Conservation (phyloP, 2,888 invertebrate genomes). For the Ophion costatus region DNA sequence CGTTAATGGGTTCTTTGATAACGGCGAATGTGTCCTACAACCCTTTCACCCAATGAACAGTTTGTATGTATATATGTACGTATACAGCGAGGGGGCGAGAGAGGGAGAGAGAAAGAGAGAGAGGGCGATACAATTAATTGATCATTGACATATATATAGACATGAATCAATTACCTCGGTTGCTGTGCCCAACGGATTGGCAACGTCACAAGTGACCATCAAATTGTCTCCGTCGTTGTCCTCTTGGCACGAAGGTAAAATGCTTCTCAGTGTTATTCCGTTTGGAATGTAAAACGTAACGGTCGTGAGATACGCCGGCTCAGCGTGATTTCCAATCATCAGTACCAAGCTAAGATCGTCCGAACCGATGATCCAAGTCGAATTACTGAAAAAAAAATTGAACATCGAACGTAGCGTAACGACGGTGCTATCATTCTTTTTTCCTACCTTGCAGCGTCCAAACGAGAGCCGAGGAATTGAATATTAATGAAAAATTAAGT, state of each 20-base stretch:
- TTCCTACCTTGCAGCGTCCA: too few species aligned
- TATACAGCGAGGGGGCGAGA: too few species aligned
- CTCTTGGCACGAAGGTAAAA: slow-evolving; percentile 74
- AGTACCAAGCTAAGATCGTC: slow-evolving; percentile 72
- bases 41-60: too few species aligned
- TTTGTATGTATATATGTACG: too few species aligned
- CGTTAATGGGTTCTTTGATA: too few species aligned
- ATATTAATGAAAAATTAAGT: neutral
- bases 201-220: slow-evolving; percentile 72
- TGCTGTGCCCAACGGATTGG: slow-evolving; percentile 72
- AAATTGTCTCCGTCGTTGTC: slow-evolving; percentile 47
- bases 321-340: slow-evolving; percentile 72
- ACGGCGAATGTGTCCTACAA: too few species aligned
- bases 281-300: slow-evolving; percentile 71
- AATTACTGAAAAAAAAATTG: slow-evolving; percentile 51
- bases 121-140: too few species aligned
- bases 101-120: too few species aligned
- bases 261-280: slow-evolving; percentile 71
- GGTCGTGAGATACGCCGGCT: slow-evolving; percentile 75
- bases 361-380: slow-evolving; percentile 77
- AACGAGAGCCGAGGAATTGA: too few species aligned
- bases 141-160: neutral
- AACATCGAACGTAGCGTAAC: neutral
- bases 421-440: too few species aligned
- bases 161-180: slow-evolving; percentile 66